Evolutionary conservation across 2,113 vertebrate genomes (phyloP), one percentile per base, ranked within the genome.

Genomic region (Sinocyclocheilus maitianheensis): DNA sequence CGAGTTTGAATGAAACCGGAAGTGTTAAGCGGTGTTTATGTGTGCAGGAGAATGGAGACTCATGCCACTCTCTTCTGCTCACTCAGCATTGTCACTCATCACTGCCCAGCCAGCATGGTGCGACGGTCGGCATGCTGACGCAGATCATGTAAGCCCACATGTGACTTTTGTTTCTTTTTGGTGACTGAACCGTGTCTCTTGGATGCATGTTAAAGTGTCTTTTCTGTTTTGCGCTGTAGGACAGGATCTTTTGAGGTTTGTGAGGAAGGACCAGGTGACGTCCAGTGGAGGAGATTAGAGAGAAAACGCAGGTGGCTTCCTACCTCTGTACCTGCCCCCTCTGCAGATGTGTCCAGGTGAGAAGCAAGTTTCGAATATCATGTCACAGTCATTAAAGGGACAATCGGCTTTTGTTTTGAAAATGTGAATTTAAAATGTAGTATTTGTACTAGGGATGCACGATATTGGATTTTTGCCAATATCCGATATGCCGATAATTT

Each of bases 251-350:
- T 91, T 75, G 93, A 94, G 91, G 83, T 94, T 87, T 90, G 83
- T 78, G 96, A 97, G 91, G 93, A 96, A 18, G 90, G 91, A 77
- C 84, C 90, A 26, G 79, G 86, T 75, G 58, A 92, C 92, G 5
- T 90, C 90, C 92, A 91, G 24, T 94, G 95, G 80, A 95, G 95
- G 90, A 94, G 93, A 86, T 96, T 94, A 88, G 95, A 95, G 91
- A 85, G 96, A 62, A 95, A 95, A 2, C 92, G 95, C 85, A 95
- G 94, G 4, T 97, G 95, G 96, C 86, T 93, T 14, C 90, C 88
- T 83, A 84, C 91, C 55, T 93, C 95, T 86, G 92, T 94, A 88
- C 89, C 94, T 76, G 84, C 92, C 37, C 87, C 91, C 10, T 91
- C 91, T 79, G 72, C 83, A 51, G 90, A 88, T 78, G 53, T 87